A percentile compares a stretch with the other conserved stretches of the same genome.
Evolutionary conservation across 2,888 invertebrate genomes (phyloP).

Genomic region (Oxystoma pomonae): DNA sequence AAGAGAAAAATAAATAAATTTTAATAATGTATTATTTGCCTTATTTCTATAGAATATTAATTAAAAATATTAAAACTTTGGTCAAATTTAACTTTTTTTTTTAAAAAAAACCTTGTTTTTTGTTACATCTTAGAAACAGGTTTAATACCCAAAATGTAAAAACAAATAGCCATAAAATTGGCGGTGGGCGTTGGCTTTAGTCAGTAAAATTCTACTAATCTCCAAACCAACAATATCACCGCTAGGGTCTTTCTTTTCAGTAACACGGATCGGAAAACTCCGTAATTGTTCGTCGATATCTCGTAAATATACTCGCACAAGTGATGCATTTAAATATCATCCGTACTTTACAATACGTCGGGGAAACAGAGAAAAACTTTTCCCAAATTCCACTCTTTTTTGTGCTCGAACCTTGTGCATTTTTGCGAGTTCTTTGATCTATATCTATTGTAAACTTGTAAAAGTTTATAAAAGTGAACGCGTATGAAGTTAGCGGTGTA

Average conservation of each 20-base stretch:
- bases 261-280: slow-evolving; percentile 99
- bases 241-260: slow-evolving; percentile 84
- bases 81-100: slow-evolving; percentile 5
- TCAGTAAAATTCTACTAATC: slow-evolving; percentile 80
- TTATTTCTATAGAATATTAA: too few species aligned
- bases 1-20: too few species aligned
- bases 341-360: slow-evolving; percentile 79
- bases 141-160: slow-evolving; percentile 86
- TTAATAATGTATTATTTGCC: too few species aligned
- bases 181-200: slow-evolving; percentile 93
- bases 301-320: slow-evolving; percentile 96
- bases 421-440: slow-evolving; percentile 56
- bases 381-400: slow-evolving; percentile 91
- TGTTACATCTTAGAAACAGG: slow-evolving; percentile 88
- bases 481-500: too few species aligned
- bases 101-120: too few species aligned
- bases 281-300: slow-evolving; percentile 83
- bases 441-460: too few species aligned
- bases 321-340: slow-evolving; percentile 78
- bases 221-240: slow-evolving; percentile 81
- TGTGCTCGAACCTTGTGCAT: slow-evolving; percentile 67
- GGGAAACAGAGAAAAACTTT: slow-evolving; percentile 84
- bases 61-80: too few species aligned
- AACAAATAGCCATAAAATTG: slow-evolving; percentile 78
- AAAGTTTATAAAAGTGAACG: too few species aligned